Conservation (phyloP, 2,113 vertebrate genomes). For the Oryzias celebensis region DNA sequence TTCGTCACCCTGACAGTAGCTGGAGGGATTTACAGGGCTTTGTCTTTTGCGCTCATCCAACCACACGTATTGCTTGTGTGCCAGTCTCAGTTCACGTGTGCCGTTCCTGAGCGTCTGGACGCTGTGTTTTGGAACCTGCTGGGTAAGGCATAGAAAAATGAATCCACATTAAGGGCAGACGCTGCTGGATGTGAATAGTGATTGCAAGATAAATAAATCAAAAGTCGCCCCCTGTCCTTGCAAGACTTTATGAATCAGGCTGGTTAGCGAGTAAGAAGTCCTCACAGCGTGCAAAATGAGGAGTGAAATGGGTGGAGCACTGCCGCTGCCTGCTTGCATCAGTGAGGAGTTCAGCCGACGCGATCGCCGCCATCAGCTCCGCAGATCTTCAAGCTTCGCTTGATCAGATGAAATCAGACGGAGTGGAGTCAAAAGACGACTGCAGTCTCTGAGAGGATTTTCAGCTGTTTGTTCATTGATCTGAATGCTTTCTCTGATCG, state of each 20-base stretch:
- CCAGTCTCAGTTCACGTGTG: background rate
- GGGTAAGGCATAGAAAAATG: background rate
- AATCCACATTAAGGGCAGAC: slow-evolving; percentile 10
- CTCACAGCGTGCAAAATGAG: slow-evolving; percentile 11
- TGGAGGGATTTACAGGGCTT: background rate
- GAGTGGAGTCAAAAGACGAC: slow-evolving; percentile 11
- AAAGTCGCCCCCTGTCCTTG: slow-evolving; percentile 9
- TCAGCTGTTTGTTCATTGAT: slow-evolving; percentile 32
- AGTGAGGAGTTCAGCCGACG: slow-evolving; percentile 13
- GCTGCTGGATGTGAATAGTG: slow-evolving; percentile 3
- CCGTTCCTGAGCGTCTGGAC: background rate
- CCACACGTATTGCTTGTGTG: slow-evolving; percentile 3
- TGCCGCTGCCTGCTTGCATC: slow-evolving; percentile 3
- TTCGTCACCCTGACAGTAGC: background rate
- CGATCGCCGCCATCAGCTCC: slow-evolving; percentile 10
- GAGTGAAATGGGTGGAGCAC: background rate
- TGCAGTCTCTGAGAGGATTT: slow-evolving; percentile 18
- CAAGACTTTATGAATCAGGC: slow-evolving; percentile 13
- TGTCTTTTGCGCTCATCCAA: background rate
- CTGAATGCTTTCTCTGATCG: slow-evolving; percentile 44
- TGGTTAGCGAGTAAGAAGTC: background rate
- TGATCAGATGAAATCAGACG: slow-evolving; percentile 35
- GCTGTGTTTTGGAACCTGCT: background rate
- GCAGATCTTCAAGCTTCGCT: slow-evolving; percentile 30
- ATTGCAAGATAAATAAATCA: background rate